phyloP scores from a whole-genome alignment of 1,140 invertebrate species.

The Trichonephila inaurata region DNA sequence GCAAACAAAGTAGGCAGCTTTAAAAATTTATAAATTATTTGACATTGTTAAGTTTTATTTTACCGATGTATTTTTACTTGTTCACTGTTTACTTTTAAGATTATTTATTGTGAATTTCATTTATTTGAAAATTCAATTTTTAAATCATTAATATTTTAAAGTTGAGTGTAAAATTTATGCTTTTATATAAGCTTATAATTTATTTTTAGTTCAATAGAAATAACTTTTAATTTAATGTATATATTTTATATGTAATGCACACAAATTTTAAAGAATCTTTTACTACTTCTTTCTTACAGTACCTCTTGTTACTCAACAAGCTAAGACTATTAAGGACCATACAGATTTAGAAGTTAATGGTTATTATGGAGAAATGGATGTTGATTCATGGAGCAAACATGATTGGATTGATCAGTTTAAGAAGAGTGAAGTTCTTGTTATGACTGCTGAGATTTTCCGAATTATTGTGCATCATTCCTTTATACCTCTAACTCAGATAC shows the following conservation, averaged over 20 bases:
- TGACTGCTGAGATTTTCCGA: constrained; percentile 91
- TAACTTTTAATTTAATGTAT: not conserved
- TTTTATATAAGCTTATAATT: not conserved
- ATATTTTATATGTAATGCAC: not conserved
- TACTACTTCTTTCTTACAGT: constrained; percentile 81
- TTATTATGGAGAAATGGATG: constrained; percentile 82
- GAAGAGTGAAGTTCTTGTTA: constrained; percentile 88
- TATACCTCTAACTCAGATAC: constrained; percentile 85
- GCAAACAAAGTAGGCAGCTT: too few species aligned
- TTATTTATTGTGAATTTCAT: too few species aligned
- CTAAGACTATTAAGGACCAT: constrained; percentile 84
- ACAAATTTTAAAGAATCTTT: not conserved
- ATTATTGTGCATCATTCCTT: constrained; percentile 86
- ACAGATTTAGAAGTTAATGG: constrained; percentile 83
- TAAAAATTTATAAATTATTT: too few species aligned
- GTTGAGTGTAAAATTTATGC: too few species aligned
- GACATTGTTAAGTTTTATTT: too few species aligned
- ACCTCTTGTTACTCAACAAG: constrained; percentile 90
- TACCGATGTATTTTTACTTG: too few species aligned
- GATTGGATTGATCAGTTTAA: constrained; percentile 86
- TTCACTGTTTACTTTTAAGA: too few species aligned
- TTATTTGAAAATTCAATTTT: not conserved
- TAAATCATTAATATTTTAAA: not conserved
- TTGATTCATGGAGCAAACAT: constrained; percentile 83
- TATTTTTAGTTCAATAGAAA: too few species aligned